Percentiles rank a stretch among this genome's conserved stretches.
phyloP scores from a whole-genome alignment of 2,888 invertebrate genomes.

The Amitus sp. region DNA sequence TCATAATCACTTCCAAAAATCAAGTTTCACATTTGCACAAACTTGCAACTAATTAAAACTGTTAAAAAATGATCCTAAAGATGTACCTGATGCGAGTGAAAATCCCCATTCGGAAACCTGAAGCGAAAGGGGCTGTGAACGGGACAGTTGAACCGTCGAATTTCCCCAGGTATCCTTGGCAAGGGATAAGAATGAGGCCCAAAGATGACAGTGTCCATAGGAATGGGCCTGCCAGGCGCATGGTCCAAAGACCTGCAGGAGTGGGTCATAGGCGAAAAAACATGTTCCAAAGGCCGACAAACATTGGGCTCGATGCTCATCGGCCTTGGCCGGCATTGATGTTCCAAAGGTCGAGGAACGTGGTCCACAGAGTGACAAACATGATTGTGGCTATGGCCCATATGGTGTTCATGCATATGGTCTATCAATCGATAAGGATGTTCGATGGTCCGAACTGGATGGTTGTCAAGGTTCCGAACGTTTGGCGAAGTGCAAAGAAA shows the following conservation, averaged over 20 bases:
- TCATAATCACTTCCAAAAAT: too few species aligned
- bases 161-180: conserved; percentile 68
- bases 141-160: conserved; percentile 72
- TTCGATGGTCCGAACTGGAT: conserved; percentile 53
- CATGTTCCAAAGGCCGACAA: conserved; percentile 51
- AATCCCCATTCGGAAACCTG: conserved; percentile 69
- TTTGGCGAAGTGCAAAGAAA: conserved; percentile 43
- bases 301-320: conserved; percentile 43
- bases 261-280: conserved; percentile 52
- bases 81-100: conserved; percentile 66
- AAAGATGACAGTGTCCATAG: conserved; percentile 67
- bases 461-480: conserved; percentile 48
- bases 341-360: conserved; percentile 55
- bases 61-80: too few species aligned
- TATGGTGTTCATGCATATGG: conserved; percentile 58
- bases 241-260: conserved; percentile 60
- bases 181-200: conserved; percentile 68
- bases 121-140: conserved; percentile 81
- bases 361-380: conserved; percentile 60
- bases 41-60: too few species aligned
- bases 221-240: conserved; percentile 65
- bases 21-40: too few species aligned
- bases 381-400: conserved; percentile 54
- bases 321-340: conserved; percentile 47
- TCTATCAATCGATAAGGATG: conserved; percentile 60